Percentiles rank a stretch among this genome's conserved stretches.
These are phyloP conservation scores for Endotricha flammealis DNA, from an alignment of 2,888 invertebrate species.

Conservation along the genomic window DNA sequence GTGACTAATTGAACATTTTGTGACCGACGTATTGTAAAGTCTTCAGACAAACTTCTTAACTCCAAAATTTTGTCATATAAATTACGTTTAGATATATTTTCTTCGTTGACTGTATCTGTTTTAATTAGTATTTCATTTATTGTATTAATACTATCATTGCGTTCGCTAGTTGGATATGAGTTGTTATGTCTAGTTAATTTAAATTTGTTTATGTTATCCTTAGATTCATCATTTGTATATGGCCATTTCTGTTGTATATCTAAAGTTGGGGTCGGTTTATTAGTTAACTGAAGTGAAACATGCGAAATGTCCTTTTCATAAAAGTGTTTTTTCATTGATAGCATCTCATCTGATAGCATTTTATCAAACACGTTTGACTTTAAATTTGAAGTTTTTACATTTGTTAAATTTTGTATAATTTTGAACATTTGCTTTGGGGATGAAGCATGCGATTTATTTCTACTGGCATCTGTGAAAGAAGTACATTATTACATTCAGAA, in stretches of 20 bases:
- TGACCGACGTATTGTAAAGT: not conserved
- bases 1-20: slow-evolving; percentile 18
- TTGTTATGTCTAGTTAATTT: too few species aligned
- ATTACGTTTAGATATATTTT: slow-evolving; percentile 14
- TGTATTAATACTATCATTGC: slow-evolving; percentile 15
- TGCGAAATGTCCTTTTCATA: slow-evolving; percentile 36
- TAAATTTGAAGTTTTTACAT: slow-evolving; percentile 30
- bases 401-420: slow-evolving; percentile 27
- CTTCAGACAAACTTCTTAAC: slow-evolving; percentile 43
- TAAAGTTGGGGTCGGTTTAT: slow-evolving; percentile 40
- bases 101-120: slow-evolving; percentile 3
- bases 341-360: slow-evolving; percentile 56
- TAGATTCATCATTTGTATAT: slow-evolving; percentile 24
- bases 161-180: slow-evolving; percentile 19
- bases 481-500: slow-evolving; percentile 2
- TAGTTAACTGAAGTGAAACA: slow-evolving; percentile 26
- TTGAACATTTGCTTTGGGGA: slow-evolving; percentile 27
- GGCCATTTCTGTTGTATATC: slow-evolving; percentile 54
- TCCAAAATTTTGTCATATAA: slow-evolving; percentile 41
- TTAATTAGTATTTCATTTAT: slow-evolving; percentile 16
- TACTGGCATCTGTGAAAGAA: slow-evolving; percentile 28
- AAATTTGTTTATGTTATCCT: slow-evolving; percentile 1
- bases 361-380: slow-evolving; percentile 52
- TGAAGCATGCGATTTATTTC: slow-evolving; percentile 17
- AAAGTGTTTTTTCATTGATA: slow-evolving; percentile 46